A percentile compares a stretch with the other conserved stretches of the same genome.
Evolutionary conservation across 2,888 invertebrate species (phyloP).

Genomic region (Heliothis peltigera): DNA sequence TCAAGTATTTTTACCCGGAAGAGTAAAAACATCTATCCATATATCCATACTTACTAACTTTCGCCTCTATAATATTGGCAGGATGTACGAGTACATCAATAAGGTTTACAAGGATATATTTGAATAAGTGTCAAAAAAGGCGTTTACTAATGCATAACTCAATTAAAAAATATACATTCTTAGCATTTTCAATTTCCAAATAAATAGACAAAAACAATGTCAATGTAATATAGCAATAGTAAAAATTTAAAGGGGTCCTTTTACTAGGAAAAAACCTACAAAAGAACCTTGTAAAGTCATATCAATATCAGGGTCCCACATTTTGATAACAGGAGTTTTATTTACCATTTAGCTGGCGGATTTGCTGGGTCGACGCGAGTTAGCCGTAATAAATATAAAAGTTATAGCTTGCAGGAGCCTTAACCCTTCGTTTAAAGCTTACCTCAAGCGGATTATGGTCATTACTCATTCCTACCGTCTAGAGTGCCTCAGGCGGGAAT

Average conservation of each 20-base stretch:
- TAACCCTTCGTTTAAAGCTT: conserved; percentile 88
- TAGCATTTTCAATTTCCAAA: too few relatives aligned
- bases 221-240: too few relatives aligned
- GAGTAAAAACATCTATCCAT: too few relatives aligned
- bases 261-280: conserved; percentile 1
- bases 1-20: too few relatives aligned
- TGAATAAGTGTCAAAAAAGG: too few relatives aligned
- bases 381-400: conserved; percentile 84
- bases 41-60: too few relatives aligned
- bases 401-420: conserved; percentile 83
- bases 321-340: conserved; percentile 69
- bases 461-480: conserved; percentile 88
- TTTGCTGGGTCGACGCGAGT: conserved; percentile 75
- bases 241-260: background rate
- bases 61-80: too few relatives aligned
- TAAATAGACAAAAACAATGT: too few relatives aligned
- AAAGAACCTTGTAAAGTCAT: conserved; percentile 22
- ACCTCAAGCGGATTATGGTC: conserved; percentile 88
- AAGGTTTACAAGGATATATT: too few relatives aligned
- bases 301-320: conserved; percentile 52
- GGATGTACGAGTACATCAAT: too few relatives aligned
- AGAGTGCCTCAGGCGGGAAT: conserved; percentile 78
- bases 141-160: too few relatives aligned
- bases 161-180: too few relatives aligned
- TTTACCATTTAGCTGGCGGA: conserved; percentile 73